Conservation (phyloP, 2,797 vertebrate species). For the Rhabdomys pumilio region DNA sequence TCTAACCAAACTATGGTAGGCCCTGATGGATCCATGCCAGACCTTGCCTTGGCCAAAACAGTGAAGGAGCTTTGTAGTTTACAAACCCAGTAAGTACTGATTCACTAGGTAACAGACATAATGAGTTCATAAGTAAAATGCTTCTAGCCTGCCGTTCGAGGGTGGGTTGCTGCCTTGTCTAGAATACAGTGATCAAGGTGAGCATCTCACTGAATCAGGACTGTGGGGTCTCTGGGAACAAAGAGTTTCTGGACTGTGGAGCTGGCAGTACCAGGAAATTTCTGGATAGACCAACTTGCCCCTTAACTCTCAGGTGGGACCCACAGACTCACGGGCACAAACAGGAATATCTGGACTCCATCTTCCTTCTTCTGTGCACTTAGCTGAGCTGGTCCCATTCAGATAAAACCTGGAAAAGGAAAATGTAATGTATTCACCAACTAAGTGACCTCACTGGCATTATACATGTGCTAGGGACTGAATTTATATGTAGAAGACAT, state of each 20-base stretch:
- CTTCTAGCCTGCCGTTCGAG: not conserved
- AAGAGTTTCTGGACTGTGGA: not conserved
- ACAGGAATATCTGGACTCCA: slow-evolving; percentile 91
- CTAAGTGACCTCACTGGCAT: not conserved
- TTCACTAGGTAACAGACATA: not conserved
- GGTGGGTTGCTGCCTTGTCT: not conserved
- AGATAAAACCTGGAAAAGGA: slow-evolving; percentile 91
- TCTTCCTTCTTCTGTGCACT: slow-evolving; percentile 91
- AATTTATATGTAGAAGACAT: not conserved
- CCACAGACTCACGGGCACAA: slow-evolving; percentile 91
- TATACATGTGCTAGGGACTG: not conserved
- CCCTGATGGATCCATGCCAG: not conserved
- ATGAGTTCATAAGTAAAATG: not conserved
- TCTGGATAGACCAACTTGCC: not conserved
- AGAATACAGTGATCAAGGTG: not conserved
- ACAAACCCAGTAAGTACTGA: not conserved
- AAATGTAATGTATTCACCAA: slow-evolving; percentile 15
- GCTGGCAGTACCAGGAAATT: not conserved
- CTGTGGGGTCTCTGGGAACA: not conserved
- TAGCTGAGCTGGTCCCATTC: slow-evolving; percentile 89
- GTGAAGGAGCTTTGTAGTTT: not conserved
- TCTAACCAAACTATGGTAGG: not conserved
- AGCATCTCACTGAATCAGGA: not conserved
- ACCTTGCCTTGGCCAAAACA: not conserved
- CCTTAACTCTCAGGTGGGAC: not conserved